These are phyloP conservation scores for Orbicella faveolata DNA, from an alignment of 64 coral and sea anemone species.

Conservation along the genomic window DNA sequence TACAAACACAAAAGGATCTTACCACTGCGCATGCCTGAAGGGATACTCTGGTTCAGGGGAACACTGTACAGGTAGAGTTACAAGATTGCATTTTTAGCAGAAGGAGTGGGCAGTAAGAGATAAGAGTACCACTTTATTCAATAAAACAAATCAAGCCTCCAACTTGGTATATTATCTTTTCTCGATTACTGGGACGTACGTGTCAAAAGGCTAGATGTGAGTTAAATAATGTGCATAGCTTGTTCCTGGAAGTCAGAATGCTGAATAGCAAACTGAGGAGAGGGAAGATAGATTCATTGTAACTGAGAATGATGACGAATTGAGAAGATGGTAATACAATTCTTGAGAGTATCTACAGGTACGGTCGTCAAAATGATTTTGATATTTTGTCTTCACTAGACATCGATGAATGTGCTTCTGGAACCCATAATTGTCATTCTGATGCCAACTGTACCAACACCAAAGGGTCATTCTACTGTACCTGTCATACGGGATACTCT, in stretches of 20 bases:
- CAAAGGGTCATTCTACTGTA: slow-evolving; percentile 82
- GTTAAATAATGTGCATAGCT: too few species aligned
- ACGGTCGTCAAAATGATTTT: neutral
- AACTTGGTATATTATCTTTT: too few species aligned
- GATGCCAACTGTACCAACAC: slow-evolving; percentile 85
- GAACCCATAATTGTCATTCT: slow-evolving; percentile 64
- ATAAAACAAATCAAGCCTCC: too few species aligned
- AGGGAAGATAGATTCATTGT: too few species aligned
- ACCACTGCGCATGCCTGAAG: slow-evolving; percentile 22
- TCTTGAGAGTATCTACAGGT: neutral
- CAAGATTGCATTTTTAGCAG: too few species aligned
- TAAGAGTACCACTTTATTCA: too few species aligned
- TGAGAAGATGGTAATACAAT: neutral
- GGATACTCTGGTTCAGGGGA: slow-evolving; percentile 22
- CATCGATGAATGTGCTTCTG: slow-evolving; percentile 46
- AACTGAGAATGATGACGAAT: too few species aligned
- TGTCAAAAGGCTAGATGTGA: too few species aligned
- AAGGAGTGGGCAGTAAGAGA: too few species aligned
- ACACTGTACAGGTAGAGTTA: slow-evolving; percentile 14
- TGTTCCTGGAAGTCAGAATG: too few species aligned
- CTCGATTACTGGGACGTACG: too few species aligned
- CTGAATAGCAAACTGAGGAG: too few species aligned
- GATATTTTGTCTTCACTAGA: slow-evolving; percentile 30
- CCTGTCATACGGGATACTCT: slow-evolving; percentile 68
- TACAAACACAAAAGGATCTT: slow-evolving; percentile 55